A percentile compares a stretch with the other conserved stretches of the same genome.
Conservation (phyloP, 2,888 invertebrate species). For the Lordiphosa fenestrarum region DNA sequence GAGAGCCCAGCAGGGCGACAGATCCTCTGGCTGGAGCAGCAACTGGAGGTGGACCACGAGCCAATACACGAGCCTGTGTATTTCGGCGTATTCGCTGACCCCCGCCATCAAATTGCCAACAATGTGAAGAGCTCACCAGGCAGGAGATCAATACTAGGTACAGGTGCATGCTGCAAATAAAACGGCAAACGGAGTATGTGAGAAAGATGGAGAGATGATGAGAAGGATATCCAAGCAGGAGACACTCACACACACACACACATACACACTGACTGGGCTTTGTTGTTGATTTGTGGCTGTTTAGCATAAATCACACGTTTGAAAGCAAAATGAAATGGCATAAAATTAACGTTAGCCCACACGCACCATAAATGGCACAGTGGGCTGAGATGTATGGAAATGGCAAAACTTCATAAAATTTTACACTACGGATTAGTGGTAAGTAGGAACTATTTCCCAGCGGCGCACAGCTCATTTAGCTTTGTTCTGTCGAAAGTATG, state of each 20-base stretch:
- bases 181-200: conserved; percentile 1
- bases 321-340: conserved; percentile 59
- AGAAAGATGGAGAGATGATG: conserved; percentile 10
- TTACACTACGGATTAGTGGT: too few species aligned
- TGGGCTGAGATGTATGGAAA: conserved; percentile 3
- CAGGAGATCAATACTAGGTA: conserved; percentile 79
- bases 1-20: conserved; percentile 75
- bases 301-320: conserved; percentile 73
- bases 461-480: too few species aligned
- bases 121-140: conserved; percentile 76
- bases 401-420: neutral
- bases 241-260: conserved; percentile 43
- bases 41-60: conserved; percentile 41
- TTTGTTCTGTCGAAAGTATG: too few species aligned
- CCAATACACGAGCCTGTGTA: conserved; percentile 35
- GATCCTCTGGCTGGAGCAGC: conserved; percentile 54
- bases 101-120: conserved; percentile 80
- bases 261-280: conserved; percentile 50
- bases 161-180: conserved; percentile 54
- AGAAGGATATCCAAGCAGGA: conserved; percentile 11
- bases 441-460: too few species aligned
- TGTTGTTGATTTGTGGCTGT: conserved; percentile 64
- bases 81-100: conserved; percentile 34
- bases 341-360: conserved; percentile 65
- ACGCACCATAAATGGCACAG: conserved; percentile 41